phyloP scores from a whole-genome alignment of 2,888 invertebrate genomes.

The Orthonevra nobilis region DNA sequence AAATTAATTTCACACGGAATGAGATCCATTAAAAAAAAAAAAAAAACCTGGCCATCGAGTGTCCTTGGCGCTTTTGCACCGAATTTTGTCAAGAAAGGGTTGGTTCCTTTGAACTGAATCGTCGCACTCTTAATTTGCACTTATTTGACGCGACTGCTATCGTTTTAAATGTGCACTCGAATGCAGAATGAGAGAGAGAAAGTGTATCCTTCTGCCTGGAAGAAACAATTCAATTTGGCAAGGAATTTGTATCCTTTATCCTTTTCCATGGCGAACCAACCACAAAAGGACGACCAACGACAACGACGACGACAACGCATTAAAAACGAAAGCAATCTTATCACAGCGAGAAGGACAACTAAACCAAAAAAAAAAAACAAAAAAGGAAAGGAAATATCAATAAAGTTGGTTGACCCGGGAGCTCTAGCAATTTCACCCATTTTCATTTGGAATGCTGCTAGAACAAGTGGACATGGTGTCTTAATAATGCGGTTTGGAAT shows the following conservation, averaged over 20 bases:
- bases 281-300: not conserved
- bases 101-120: conserved; percentile 33
- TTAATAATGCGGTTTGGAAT: not conserved
- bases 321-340: not conserved
- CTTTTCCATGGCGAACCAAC: too few relatives aligned
- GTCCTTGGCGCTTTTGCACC: too few relatives aligned
- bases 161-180: conserved; percentile 17
- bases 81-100: conserved; percentile 30
- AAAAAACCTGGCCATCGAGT: too few relatives aligned
- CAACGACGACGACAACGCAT: not conserved
- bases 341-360: too few relatives aligned
- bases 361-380: conserved; percentile 1
- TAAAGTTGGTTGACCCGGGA: too few relatives aligned
- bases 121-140: conserved; percentile 55
- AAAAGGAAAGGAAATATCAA: too few relatives aligned
- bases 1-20: conserved; percentile 59
- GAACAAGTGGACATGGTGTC: not conserved
- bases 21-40: conserved; percentile 42
- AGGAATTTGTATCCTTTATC: too few relatives aligned
- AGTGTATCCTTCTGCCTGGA: conserved; percentile 6
- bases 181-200: conserved; percentile 20
- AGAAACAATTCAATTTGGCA: conserved; percentile 61
- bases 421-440: too few relatives aligned
- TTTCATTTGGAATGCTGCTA: too few relatives aligned
- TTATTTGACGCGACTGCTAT: conserved; percentile 28